Evolutionary conservation across 2,113 vertebrate species (phyloP).

Genomic region (Gymnobelideus leadbeateri): DNA sequence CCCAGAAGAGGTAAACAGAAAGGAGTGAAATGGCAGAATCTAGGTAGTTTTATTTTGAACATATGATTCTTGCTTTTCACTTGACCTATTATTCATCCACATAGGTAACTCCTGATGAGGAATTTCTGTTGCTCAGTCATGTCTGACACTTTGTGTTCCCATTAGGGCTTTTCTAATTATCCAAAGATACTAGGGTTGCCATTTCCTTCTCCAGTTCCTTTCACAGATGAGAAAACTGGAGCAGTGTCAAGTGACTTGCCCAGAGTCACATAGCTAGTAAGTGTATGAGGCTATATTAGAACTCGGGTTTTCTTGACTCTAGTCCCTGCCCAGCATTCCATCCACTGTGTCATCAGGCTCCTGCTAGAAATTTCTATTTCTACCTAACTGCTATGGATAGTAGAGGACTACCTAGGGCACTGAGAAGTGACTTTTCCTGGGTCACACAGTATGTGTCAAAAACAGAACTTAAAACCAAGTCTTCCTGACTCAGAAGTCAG

Average conservation of each 20-base stretch:
- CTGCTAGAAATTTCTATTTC: not conserved
- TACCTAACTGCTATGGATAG: not conserved
- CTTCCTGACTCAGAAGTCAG: not conserved
- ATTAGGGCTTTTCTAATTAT: not conserved
- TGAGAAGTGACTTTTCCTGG: not conserved
- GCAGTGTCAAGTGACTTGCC: not conserved
- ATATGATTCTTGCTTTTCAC: not conserved
- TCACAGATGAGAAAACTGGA: not conserved
- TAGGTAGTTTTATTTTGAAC: slow-evolving; percentile 32
- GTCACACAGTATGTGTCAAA: not conserved
- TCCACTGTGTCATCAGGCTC: not conserved
- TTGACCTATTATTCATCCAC: not conserved
- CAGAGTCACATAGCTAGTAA: not conserved
- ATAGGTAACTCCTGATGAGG: not conserved
- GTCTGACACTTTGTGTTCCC: not conserved
- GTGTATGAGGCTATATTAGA: too few relatives aligned
- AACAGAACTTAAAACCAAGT: not conserved
- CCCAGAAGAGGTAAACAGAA: slow-evolving; percentile 5
- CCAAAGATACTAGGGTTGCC: not conserved
- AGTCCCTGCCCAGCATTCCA: not conserved
- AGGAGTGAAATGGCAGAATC: not conserved
- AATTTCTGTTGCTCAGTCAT: not conserved
- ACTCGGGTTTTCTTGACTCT: not conserved
- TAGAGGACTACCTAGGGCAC: not conserved
- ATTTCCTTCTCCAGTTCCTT: not conserved